A percentile compares a stretch with the other conserved stretches of the same genome.
These are phyloP conservation scores for Phenacoccus solenopsis DNA, from an alignment of 1,140 invertebrate genomes.

Conservation along the genomic window DNA sequence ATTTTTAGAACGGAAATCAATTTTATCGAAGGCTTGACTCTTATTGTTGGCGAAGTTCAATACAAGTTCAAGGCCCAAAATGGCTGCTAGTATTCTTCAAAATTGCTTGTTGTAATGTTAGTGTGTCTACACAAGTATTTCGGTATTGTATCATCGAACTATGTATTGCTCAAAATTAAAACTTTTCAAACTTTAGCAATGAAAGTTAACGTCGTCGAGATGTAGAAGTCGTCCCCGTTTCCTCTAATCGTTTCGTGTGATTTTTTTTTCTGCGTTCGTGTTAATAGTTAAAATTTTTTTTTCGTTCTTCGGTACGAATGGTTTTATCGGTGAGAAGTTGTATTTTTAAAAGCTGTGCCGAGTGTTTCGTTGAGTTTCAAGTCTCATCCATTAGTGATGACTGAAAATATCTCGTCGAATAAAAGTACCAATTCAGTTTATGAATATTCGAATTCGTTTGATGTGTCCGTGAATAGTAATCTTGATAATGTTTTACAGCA, in stretches of 20 bases:
- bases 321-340: not conserved
- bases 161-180: not conserved
- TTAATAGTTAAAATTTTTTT: not conserved
- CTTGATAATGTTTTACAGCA: not conserved
- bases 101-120: not conserved
- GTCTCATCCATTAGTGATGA: not conserved
- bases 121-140: not conserved
- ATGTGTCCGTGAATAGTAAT: not conserved
- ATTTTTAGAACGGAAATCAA: not conserved
- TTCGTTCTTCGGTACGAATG: not conserved
- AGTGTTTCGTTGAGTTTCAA: not conserved
- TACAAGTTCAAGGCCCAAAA: slow-evolving; percentile 1
- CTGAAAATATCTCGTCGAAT: not conserved
- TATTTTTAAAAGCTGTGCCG: not conserved
- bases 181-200: not conserved
- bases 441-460: slow-evolving; percentile 2
- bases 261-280: not conserved
- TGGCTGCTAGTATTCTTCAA: not conserved
- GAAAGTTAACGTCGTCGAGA: not conserved
- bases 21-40: not conserved
- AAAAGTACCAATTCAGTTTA: not conserved
- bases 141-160: not conserved
- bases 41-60: not conserved
- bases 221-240: not conserved
- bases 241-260: not conserved